phyloP scores from a whole-genome alignment of 2,888 invertebrate species.

The Aleiodes leptofemur region DNA sequence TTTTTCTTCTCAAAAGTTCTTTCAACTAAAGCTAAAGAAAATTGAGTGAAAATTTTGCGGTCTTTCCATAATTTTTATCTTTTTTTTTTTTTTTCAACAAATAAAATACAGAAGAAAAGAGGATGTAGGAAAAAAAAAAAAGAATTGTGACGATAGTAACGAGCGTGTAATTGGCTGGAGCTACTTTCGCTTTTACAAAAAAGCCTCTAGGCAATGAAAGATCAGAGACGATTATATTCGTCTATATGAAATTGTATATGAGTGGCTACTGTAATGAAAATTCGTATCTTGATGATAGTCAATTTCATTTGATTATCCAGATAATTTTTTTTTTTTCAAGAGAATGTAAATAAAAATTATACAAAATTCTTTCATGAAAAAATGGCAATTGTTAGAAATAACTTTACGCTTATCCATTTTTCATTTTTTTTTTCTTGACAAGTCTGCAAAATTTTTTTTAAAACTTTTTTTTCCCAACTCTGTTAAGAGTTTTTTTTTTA shows the following conservation, averaged over 20 bases:
- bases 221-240: slow-evolving; percentile 25
- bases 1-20: background rate
- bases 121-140: slow-evolving; percentile 28
- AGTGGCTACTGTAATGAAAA: slow-evolving; percentile 10
- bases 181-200: slow-evolving; percentile 58
- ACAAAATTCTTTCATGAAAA: no score
- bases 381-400: no score
- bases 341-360: no score
- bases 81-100: background rate
- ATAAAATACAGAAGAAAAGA: slow-evolving; percentile 22
- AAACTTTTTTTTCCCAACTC: no score
- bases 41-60: slow-evolving; percentile 17
- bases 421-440: no score
- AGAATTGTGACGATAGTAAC: slow-evolving; percentile 36
- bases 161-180: slow-evolving; percentile 52
- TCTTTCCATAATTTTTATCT: background rate
- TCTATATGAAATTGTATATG: slow-evolving; percentile 1
- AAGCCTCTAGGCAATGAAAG: slow-evolving; percentile 25
- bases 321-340: no score
- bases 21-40: slow-evolving; percentile 11
- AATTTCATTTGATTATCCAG: no score
- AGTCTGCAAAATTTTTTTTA: no score
- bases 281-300: no score
- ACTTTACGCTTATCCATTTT: no score
- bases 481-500: background rate